Evolutionary conservation across 2,113 vertebrate genomes (phyloP).

Genomic region (Felis chaus): DNA sequence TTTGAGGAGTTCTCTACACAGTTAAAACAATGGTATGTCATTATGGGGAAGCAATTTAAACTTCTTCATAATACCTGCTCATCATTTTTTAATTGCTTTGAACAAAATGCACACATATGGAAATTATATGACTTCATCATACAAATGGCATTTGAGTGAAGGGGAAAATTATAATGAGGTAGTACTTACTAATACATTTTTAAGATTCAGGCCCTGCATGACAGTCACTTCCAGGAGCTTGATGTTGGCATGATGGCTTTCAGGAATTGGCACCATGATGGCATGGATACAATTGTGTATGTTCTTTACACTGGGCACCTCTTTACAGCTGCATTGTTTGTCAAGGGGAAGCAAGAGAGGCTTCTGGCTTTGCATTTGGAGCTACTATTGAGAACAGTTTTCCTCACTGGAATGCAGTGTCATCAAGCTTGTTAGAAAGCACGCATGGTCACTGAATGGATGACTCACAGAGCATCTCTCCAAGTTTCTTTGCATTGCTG

Average conservation of each 20-base stretch:
- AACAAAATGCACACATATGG: background rate
- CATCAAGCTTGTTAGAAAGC: background rate
- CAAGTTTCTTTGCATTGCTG: background rate
- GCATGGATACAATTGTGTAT: background rate
- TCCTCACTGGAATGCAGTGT: background rate
- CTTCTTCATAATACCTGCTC: constrained; percentile 12
- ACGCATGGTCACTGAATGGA: rapidly evolving
- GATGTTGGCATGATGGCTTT: background rate
- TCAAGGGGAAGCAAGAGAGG: background rate
- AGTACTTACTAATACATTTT: background rate
- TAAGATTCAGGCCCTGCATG: background rate
- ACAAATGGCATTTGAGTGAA: constrained; percentile 4
- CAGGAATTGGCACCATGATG: background rate
- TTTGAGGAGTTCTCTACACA: background rate
- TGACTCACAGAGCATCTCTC: background rate
- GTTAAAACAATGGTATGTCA: constrained; percentile 46
- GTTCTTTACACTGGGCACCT: background rate
- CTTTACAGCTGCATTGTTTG: background rate
- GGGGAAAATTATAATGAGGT: background rate
- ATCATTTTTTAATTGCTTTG: background rate
- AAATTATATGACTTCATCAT: background rate
- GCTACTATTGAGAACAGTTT: background rate
- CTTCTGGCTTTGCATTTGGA: background rate
- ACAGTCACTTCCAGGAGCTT: background rate
- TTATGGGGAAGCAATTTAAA: background rate